These are phyloP conservation scores for Tachystola acroxantha DNA, from an alignment of 2,888 invertebrate species.

Conservation along the genomic window DNA sequence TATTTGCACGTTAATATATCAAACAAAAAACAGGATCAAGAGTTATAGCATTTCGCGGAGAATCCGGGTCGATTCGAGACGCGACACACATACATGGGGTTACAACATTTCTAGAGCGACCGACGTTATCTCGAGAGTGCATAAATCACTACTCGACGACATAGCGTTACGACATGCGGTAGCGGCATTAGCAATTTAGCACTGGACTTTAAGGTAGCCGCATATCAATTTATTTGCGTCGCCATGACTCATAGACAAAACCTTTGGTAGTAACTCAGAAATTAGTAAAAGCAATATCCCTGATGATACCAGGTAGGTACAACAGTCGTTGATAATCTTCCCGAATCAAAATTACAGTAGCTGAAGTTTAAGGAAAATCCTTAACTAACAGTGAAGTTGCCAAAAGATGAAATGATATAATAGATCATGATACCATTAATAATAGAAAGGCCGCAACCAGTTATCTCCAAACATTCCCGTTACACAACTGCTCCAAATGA, in stretches of 20 bases:
- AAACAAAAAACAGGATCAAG: conserved; percentile 27
- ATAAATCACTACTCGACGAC: conserved; percentile 33
- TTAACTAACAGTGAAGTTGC: conserved; percentile 21
- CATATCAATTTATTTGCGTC: not conserved
- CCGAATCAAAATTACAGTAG: too few relatives aligned
- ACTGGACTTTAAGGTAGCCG: conserved; percentile 26
- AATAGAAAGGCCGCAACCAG: conserved; percentile 40
- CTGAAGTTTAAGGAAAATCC: too few relatives aligned
- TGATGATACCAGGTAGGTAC: too few relatives aligned
- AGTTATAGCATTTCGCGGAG: conserved; percentile 26
- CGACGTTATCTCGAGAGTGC: conserved; percentile 26
- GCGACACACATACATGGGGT: conserved; percentile 19
- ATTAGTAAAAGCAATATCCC: too few relatives aligned
- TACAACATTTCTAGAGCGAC: conserved; percentile 28
- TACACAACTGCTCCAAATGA: conserved; percentile 33
- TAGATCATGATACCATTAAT: conserved; percentile 34
- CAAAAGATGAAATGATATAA: conserved; percentile 35
- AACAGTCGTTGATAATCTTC: too few relatives aligned
- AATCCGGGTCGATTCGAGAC: conserved; percentile 30
- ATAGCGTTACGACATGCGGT: conserved; percentile 34
- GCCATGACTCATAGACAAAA: not conserved
- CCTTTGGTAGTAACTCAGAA: too few relatives aligned
- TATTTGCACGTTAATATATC: conserved; percentile 35
- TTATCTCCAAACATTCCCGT: conserved; percentile 46
- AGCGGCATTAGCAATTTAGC: conserved; percentile 24